phyloP scores from a whole-genome alignment of 37 sponge, comb jelly and placozoan genomes.

The Mnemiopsis leidyi region DNA sequence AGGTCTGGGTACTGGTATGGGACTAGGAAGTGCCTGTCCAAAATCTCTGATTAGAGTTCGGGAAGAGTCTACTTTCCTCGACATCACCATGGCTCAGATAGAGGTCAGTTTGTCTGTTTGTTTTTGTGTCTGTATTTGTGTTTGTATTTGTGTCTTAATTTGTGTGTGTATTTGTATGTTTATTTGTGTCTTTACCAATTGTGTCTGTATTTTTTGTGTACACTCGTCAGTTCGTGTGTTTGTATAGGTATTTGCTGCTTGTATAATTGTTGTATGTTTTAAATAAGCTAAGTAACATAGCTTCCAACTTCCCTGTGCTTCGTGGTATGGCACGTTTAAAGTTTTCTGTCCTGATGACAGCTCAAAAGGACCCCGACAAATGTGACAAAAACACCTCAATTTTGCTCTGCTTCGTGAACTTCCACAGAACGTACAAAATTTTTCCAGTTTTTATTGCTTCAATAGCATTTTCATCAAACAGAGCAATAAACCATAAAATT shows the following conservation, averaged over 20 bases:
- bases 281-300: too few relatives aligned
- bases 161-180: neutral
- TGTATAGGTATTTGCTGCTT: neutral
- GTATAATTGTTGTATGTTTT: neutral
- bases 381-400: too few relatives aligned
- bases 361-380: too few relatives aligned
- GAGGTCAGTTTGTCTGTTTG: conserved; percentile 74
- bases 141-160: neutral
- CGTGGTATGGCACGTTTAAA: too few relatives aligned
- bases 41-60: conserved; percentile 94
- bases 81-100: conserved; percentile 88
- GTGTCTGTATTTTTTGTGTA: too few relatives aligned
- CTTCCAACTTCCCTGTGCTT: too few relatives aligned
- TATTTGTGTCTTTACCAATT: neutral
- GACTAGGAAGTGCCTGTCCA: conserved; percentile 92
- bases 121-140: neutral
- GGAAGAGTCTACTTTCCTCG: conserved; percentile 86
- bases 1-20: conserved; percentile 79
- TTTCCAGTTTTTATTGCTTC: too few relatives aligned
- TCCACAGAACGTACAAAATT: too few relatives aligned
- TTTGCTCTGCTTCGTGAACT: too few relatives aligned
- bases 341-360: too few relatives aligned
- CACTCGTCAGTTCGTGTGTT: neutral
- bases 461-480: too few relatives aligned
- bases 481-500: too few relatives aligned